phyloP scores from a whole-genome alignment of 2,797 vertebrate species.

The Orientallactaga sibirica region DNA sequence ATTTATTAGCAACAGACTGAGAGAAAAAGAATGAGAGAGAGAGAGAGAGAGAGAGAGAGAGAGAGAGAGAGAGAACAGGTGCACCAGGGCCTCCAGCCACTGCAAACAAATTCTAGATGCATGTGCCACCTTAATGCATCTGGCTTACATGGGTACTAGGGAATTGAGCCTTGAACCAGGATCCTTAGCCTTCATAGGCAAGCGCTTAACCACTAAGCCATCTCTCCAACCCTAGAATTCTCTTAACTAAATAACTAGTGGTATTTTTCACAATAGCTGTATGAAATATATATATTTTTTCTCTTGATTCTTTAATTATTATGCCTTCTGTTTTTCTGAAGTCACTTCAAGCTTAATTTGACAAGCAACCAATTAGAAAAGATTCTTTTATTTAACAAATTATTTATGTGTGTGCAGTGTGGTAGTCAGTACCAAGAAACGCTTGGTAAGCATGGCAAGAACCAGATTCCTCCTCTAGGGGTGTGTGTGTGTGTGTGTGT shows the following conservation, averaged over 20 bases:
- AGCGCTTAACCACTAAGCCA: too few species aligned
- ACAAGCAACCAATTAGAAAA: not conserved
- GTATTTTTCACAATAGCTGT: not conserved
- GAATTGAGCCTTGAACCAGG: too few species aligned
- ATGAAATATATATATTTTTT: not conserved
- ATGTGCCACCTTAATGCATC: too few species aligned
- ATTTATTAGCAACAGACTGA: too few species aligned
- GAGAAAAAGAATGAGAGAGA: too few species aligned
- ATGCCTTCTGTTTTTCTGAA: not conserved
- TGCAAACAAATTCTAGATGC: too few species aligned
- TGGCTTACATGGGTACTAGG: too few species aligned
- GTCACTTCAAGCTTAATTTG: not conserved
- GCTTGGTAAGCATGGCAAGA: not conserved
- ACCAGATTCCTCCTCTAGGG: not conserved
- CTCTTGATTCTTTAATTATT: not conserved
- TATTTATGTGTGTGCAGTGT: not conserved
- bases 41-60: too few species aligned
- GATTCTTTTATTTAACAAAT: not conserved
- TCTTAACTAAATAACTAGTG: not conserved
- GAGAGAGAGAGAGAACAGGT: too few species aligned
- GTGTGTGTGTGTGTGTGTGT: not conserved
- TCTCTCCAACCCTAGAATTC: not conserved
- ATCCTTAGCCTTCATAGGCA: too few species aligned
- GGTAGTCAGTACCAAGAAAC: not conserved
- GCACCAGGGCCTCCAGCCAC: too few species aligned